Evolutionary conservation across 2,113 vertebrate species (phyloP), one percentile per base, ranked within the genome.

Genomic region (Onychostruthus taczanowskii): DNA sequence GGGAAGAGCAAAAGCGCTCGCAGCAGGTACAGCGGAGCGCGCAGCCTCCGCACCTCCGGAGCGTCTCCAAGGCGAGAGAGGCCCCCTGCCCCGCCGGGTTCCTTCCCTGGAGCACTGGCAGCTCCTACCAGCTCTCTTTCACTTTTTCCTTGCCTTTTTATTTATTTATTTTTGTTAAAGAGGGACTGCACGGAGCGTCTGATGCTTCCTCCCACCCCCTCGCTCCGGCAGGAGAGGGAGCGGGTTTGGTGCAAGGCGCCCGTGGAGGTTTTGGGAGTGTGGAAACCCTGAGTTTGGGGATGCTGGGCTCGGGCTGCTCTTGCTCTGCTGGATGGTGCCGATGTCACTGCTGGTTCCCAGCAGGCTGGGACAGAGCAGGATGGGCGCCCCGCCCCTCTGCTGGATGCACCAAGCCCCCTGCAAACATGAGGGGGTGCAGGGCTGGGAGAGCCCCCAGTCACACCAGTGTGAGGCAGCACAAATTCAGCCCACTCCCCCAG

Each of bases 61-160:
- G 64, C 1, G 46, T 96, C 92, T 92, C 94, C 94, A 95, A 94
- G 90, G 95, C 86, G 95, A 96, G 87, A 78, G 63, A 44, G 61
- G 9, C 83, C 83, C 22, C 2, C 68, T 76, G 55, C 89, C 77
- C 86, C 41, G 43, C 73, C 50, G 59, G 27, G 39, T 30, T 63
- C 21, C 91, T 96, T 86, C 5, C 8, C 84, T 11, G 13, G 50
- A 84, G 72, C 85, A 16, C 81, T 94, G 86, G 11, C 7, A 52
- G 87, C 43, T 82, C 68, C 47, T 31, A 7, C 41, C 55, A 77
- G 46, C 33, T 55, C 41, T 56, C 74, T 55, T n/a, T 68, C 68
- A 59, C 86, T 84, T 89, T 77, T 62, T 43, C 44, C 39, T 84
- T 82, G 37, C 31, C 11, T 61, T 63, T 24, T 70, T 56, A 20